These are phyloP conservation scores for Xanthia togata DNA, from an alignment of 2,888 invertebrate genomes.

Conservation along the genomic window DNA sequence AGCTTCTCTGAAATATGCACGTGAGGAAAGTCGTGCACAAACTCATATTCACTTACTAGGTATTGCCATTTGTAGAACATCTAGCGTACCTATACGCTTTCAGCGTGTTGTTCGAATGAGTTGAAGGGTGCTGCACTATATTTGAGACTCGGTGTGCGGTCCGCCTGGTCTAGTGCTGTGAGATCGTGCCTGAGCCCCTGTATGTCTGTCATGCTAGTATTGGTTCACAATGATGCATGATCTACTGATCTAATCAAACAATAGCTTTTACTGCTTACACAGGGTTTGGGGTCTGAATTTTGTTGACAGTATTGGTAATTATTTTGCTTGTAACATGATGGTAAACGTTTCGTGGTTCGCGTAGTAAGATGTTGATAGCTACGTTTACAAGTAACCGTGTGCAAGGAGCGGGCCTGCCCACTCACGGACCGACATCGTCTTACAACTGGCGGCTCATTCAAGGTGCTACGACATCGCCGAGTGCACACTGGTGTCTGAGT, in stretches of 20 bases:
- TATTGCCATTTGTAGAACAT: background rate
- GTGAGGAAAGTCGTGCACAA: background rate
- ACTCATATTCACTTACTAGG: background rate
- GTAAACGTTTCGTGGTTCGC: constrained; percentile 7
- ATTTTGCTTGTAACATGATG: constrained; percentile 21
- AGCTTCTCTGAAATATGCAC: constrained; percentile 5
- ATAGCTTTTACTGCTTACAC: background rate
- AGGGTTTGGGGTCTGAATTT: constrained; percentile 60
- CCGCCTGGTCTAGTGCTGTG: background rate
- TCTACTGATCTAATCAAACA: constrained; percentile 7
- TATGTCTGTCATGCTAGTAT: background rate
- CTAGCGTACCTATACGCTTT: background rate
- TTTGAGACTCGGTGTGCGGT: constrained; percentile 7
- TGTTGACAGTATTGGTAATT: constrained; percentile 45
- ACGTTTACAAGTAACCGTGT: constrained; percentile 47
- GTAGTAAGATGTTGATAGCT: constrained; percentile 22
- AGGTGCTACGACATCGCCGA: background rate
- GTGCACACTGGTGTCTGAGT: background rate
- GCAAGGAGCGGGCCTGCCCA: constrained; percentile 61
- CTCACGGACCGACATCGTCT: constrained; percentile 36
- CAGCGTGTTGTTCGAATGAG: background rate
- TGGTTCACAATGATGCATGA: background rate
- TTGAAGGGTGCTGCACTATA: background rate
- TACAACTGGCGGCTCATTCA: background rate
- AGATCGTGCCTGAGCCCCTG: no score